phyloP scores from a whole-genome alignment of 2,888 invertebrate genomes.

The Colostygia pectinataria region DNA sequence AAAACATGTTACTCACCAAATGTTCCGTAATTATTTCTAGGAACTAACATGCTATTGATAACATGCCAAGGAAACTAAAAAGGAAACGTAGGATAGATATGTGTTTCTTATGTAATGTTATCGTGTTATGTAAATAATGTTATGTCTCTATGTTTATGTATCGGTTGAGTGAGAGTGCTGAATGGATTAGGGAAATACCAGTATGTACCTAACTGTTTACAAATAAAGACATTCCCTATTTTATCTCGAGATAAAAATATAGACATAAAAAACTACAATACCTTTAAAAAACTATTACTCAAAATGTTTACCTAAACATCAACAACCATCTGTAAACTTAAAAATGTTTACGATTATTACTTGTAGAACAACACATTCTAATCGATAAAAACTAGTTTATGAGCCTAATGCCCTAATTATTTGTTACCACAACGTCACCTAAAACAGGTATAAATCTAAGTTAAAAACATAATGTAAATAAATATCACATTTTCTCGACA shows the following conservation, averaged over 20 bases:
- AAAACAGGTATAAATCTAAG: conserved; percentile 47
- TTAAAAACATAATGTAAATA: conserved; percentile 36
- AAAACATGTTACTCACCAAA: conserved; percentile 54
- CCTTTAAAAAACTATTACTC: conserved; percentile 57
- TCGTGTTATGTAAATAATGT: conserved; percentile 30
- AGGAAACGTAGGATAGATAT: conserved; percentile 42
- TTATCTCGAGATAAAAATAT: conserved; percentile 49
- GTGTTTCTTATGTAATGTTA: conserved; percentile 43
- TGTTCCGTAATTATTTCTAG: conserved; percentile 30
- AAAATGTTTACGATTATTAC: conserved; percentile 66
- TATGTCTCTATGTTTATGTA: conserved; percentile 66
- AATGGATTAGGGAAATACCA: conserved; percentile 45
- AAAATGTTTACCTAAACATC: conserved; percentile 76
- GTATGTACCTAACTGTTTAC: conserved; percentile 44
- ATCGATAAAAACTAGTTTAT: conserved; percentile 47
- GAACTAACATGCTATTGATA: conserved; percentile 39
- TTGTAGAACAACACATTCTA: conserved; percentile 59
- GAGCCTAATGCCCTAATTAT: conserved; percentile 74
- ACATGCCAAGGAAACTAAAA: conserved; percentile 43
- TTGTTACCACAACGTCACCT: conserved; percentile 55
- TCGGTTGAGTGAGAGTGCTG: conserved; percentile 62
- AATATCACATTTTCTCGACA: conserved; percentile 44
- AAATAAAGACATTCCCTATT: conserved; percentile 61
- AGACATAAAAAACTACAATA: conserved; percentile 42
- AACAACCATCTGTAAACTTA: conserved; percentile 80